A percentile compares a stretch with the other conserved stretches of the same genome.
Conservation (phyloP, 2,797 vertebrate genomes). For the Myotis planiceps region DNA sequence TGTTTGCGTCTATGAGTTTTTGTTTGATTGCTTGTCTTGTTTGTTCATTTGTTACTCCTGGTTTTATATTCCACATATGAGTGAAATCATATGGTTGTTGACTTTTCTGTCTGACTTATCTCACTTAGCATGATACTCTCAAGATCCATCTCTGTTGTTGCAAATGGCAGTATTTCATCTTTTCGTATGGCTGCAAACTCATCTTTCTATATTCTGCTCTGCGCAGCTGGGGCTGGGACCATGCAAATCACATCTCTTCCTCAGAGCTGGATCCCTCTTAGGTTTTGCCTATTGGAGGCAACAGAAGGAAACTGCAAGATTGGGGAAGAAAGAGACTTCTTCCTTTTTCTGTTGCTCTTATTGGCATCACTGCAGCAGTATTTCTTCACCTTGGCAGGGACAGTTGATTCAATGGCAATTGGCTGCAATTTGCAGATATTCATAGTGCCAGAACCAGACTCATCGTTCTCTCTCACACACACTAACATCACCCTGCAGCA, state of each 20-base stretch:
- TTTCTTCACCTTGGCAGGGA: background rate
- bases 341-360: background rate
- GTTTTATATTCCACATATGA: background rate
- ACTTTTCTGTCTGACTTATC: background rate
- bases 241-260: background rate
- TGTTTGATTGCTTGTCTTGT: background rate
- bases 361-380: background rate
- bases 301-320: background rate
- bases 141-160: background rate
- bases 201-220: background rate
- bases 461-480: background rate
- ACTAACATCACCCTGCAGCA: background rate
- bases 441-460: background rate
- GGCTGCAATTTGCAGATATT: background rate
- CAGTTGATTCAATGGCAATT: background rate
- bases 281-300: background rate
- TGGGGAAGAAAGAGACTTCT: background rate
- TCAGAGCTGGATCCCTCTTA: background rate
- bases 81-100: background rate
- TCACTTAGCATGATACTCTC: background rate
- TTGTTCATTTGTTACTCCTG: background rate
- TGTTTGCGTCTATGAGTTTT: background rate
- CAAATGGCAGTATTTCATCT: background rate
- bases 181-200: background rate
- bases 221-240: background rate